Evolutionary conservation across 2,888 invertebrate genomes (phyloP), one percentile per base, ranked within the genome.

Genomic region (Oscheius sp.): DNA sequence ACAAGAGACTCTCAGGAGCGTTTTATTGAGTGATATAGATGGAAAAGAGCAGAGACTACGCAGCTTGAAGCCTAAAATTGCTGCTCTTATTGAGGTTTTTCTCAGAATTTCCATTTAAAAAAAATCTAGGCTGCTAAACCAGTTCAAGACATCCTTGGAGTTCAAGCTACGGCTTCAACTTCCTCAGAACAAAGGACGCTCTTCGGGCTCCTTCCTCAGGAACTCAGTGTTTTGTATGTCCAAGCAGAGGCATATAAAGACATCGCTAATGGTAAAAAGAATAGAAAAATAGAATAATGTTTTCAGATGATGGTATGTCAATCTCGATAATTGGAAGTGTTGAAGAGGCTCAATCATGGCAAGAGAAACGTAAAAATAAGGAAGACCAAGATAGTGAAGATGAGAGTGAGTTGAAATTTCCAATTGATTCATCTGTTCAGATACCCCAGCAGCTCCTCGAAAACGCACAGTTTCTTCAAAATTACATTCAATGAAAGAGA

Each of bases 1-100:
- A 29, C 67, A 76, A 34, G 82, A 83, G 67, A 78, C 73, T 4
- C 50, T 80, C n/a, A 39, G 80, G 57, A 75, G 75, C 20, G 78
- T 81, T n/a, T 72, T 83, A 0, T 39, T 69, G 34, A 79, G 79
- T 45, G 81, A 83, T 55, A 82, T 83, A 48, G 73, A 74, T 10
- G 79, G 77, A 12, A 83, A 83, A 63, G 82, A 82, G 61, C 72
- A 73, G 34, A 70, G 81, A 37, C 67, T 79, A 27, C 61, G 58
- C 45, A 73, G 69, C 23, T 39, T 78, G n/a, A 73, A 72, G 37
- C 75, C 78, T 6, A 71, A 72, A 33, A 70, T 78, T 3, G 72
- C 72, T 5, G 46, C 57, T 27, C 65, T 75, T 2, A 65, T 71
- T 2, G 69, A 72, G 69, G 66, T 66, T 5, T 1, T 27, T 42